A percentile compares a stretch with the other conserved stretches of the same genome.
Evolutionary conservation across 2,797 vertebrate species (phyloP).

Genomic region (Alectoris magna): DNA sequence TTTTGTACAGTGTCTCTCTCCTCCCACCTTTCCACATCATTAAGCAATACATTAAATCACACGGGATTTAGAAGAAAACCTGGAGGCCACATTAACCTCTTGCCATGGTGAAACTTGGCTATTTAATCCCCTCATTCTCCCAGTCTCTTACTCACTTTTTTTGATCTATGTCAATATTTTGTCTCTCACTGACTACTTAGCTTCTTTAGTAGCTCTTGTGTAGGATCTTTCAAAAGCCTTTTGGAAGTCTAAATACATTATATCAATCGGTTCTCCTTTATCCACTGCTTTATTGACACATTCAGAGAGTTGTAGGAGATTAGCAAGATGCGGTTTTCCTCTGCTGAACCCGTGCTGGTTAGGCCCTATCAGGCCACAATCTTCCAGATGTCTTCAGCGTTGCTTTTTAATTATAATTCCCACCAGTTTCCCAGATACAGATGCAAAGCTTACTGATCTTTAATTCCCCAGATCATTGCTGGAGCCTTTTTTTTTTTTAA

Average conservation of each 20-base stretch:
- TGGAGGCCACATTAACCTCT: conserved; percentile 57
- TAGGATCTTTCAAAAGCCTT: conserved; percentile 52
- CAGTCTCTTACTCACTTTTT: conserved; percentile 44
- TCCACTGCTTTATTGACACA: conserved; percentile 37
- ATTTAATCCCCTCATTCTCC: conserved; percentile 60
- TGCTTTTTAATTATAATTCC: conserved; percentile 62
- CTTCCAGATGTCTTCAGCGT: conserved; percentile 55
- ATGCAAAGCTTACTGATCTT: conserved; percentile 58
- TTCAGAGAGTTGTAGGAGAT: conserved; percentile 40
- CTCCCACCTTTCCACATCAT: conserved; percentile 50
- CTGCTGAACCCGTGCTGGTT: not conserved
- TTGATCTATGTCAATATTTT: conserved; percentile 68
- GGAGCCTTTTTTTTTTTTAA: conserved; percentile 50
- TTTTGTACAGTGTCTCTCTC: not conserved
- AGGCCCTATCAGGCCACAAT: conserved; percentile 26
- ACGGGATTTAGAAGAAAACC: conserved; percentile 42
- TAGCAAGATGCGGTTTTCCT: not conserved
- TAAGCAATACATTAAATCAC: conserved; percentile 55
- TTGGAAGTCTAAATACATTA: conserved; percentile 41
- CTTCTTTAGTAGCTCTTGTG: conserved; percentile 39
- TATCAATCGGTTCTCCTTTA: conserved; percentile 40
- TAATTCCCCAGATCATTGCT: conserved; percentile 60
- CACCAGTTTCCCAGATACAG: conserved; percentile 45
- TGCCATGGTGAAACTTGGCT: conserved; percentile 24
- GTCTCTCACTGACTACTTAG: conserved; percentile 47